Evolutionary conservation across 2,888 invertebrate species (phyloP).

Genomic region (Fragum whitleyi): DNA sequence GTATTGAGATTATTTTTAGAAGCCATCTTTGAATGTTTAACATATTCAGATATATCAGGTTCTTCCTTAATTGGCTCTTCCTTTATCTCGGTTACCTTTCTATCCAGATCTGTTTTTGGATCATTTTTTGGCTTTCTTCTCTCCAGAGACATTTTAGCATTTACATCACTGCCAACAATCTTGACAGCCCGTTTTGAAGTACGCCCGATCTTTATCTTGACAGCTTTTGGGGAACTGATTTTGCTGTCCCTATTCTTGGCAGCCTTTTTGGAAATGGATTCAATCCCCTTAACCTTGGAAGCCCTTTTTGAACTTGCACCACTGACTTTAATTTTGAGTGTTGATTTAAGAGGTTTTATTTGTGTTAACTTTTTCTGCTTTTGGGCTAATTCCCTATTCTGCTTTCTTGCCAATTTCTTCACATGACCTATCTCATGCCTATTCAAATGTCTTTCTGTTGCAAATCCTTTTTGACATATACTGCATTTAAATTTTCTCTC

Average conservation of each 20-base stretch:
- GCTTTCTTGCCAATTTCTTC: background rate
- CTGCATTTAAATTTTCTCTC: background rate
- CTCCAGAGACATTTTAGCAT: background rate
- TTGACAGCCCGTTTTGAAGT: too few species aligned
- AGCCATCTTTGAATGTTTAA: background rate
- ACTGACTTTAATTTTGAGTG: too few species aligned
- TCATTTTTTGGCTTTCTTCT: background rate
- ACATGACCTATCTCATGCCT: background rate
- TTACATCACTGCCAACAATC: too few species aligned
- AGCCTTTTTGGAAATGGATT: too few species aligned
- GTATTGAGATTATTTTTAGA: too few species aligned
- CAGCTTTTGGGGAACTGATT: too few species aligned
- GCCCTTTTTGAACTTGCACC: too few species aligned
- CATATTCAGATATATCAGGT: background rate
- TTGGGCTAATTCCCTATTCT: background rate
- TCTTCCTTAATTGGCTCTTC: background rate
- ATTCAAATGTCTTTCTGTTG: background rate
- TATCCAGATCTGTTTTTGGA: background rate
- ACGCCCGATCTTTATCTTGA: too few species aligned
- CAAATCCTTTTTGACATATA: background rate
- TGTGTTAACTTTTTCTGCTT: too few species aligned
- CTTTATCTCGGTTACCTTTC: background rate
- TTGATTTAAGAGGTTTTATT: too few species aligned
- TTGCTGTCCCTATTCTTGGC: too few species aligned
- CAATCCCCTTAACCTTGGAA: too few species aligned